Evolutionary conservation across 2,888 invertebrate species (phyloP).

Genomic region (Harpalus rufipes): DNA sequence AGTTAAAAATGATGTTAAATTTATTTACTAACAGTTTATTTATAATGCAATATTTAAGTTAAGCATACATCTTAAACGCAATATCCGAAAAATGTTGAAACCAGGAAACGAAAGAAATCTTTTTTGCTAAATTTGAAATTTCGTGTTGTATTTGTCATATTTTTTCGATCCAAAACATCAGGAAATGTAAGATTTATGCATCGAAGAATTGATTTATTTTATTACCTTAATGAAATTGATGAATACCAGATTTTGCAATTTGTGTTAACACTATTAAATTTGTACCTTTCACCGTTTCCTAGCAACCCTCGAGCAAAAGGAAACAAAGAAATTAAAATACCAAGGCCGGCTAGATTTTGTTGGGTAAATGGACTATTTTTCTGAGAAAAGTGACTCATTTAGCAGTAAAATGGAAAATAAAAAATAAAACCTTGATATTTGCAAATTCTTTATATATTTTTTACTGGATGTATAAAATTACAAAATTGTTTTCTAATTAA

Average conservation of each 20-base stretch:
- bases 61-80: too few species aligned
- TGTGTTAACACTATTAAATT: not conserved
- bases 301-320: not conserved
- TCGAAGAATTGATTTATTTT: not conserved
- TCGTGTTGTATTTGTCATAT: not conserved
- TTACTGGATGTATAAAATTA: not conserved
- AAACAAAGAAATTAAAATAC: not conserved
- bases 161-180: not conserved
- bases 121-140: not conserved
- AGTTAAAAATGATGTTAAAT: too few species aligned
- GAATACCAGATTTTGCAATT: too few species aligned
- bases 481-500: not conserved
- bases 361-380: too few species aligned
- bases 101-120: not conserved
- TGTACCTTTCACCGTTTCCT: constrained; percentile 11
- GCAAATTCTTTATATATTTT: not conserved
- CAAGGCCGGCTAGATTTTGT: not conserved
- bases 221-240: not conserved
- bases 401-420: too few species aligned
- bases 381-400: too few species aligned
- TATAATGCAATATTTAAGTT: too few species aligned
- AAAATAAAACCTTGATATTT: constrained; percentile 6
- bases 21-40: too few species aligned
- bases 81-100: too few species aligned
- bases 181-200: not conserved